phyloP scores from a whole-genome alignment of 2,888 invertebrate species.

The Zygogramma bicolorata region DNA sequence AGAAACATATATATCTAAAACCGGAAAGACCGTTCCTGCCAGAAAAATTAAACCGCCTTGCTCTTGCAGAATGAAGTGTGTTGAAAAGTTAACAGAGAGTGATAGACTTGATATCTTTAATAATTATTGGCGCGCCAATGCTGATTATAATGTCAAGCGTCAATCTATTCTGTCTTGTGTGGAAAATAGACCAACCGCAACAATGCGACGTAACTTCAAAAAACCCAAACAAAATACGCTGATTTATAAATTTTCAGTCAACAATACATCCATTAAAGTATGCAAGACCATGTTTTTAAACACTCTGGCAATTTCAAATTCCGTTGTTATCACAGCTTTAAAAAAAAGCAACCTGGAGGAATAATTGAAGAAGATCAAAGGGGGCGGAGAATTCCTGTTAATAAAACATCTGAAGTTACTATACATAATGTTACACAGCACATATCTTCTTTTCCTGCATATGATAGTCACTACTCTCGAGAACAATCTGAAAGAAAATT shows the following conservation, averaged over 20 bases:
- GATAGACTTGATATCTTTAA: background rate
- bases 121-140: background rate
- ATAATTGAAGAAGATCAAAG: background rate
- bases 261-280: background rate
- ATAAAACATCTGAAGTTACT: too few species aligned
- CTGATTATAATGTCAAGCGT: slow-evolving; percentile 23
- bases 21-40: background rate
- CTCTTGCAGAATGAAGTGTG: background rate
- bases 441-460: background rate
- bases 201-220: background rate
- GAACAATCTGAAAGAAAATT: background rate
- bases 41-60: slow-evolving; percentile 1
- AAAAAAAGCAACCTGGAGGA: background rate
- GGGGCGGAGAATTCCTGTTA: too few species aligned
- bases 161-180: slow-evolving; percentile 32
- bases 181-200: too few species aligned
- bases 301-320: background rate
- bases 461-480: background rate
- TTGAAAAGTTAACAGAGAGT: background rate
- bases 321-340: background rate
- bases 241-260: too few species aligned
- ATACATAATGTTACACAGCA: background rate
- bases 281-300: background rate
- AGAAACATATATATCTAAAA: too few species aligned
- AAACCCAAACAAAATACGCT: too few species aligned